Base-by-base conservation (phyloP, 2,797 vertebrate species). In the Lerista edwardsae region DNA sequence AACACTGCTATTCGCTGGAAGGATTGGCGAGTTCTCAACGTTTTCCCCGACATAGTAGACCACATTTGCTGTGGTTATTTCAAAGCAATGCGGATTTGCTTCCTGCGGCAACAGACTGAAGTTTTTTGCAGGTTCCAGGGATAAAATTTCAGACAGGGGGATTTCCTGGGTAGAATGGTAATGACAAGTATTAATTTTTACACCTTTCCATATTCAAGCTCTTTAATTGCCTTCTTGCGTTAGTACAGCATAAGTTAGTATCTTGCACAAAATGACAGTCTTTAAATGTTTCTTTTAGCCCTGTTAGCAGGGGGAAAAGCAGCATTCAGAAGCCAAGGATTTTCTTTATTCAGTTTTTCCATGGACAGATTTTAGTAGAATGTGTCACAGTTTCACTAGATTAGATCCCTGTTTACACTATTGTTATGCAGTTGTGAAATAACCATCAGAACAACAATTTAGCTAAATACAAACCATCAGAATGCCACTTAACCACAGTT, bases 41-140 rank as follows among this genome's bases (percentile, higher is more conserved):
- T 98, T 97, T 93, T 99, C 98, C 65, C 98, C 98, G 36, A 99
- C 97, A n/a, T 96, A 99, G 89, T 98, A 99, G 10, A 99, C 94
- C 67, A 99, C 93, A 5, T 97, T 94, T 4, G 97, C 96, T 2
- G 98, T 99, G 87, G 96, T 96, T 94, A 99, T 98, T 96, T 99
- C 97, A 84, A 99, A 99, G 92, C 98, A 99, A 91, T 99, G 98
- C 75, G 96, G 96, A 89, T 97, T 98, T 74, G 97, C 96, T 87
- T 97, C 98, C 61, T 96, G 96, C 25, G 97, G 97, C 65, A 98
- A 96, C 81, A 97, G 93, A 76, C 95, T 96, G 61, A 98, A 96
- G 75, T 94, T 96, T 95, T 98, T 98, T 86, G 97, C 97, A 44
- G 97, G 96, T 80, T 98, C 98, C 95, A 99, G 93, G 72, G 97